Percentiles rank a stretch among this genome's conserved stretches.
Conservation (phyloP, 2,113 vertebrate genomes). For the Eptesicus fuscus region DNA sequence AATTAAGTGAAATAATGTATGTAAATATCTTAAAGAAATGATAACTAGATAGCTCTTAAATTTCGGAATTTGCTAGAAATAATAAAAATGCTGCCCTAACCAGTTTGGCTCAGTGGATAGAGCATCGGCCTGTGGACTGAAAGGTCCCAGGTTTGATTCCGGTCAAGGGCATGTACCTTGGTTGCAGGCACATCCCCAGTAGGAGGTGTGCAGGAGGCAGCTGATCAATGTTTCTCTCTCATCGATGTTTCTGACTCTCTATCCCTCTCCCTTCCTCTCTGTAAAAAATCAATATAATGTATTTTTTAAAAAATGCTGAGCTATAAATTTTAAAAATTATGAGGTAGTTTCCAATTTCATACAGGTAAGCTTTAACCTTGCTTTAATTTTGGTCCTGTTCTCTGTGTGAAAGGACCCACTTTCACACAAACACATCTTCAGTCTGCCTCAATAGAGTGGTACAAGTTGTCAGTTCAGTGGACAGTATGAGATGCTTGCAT, state of each 20-base stretch:
- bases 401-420: background rate
- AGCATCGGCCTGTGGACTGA: no score
- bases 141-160: no score
- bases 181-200: no score
- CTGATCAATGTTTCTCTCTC: no score
- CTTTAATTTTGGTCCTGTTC: background rate
- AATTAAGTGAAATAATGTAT: background rate
- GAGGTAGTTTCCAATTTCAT: background rate
- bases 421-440: background rate
- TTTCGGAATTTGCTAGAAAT: conserved; percentile 28
- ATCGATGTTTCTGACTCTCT: no score
- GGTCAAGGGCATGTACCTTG: no score
- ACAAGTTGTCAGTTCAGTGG: background rate
- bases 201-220: no score
- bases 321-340: background rate
- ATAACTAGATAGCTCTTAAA: background rate
- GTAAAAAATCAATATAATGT: no score
- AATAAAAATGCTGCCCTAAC: background rate
- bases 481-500: background rate
- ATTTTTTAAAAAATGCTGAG: background rate
- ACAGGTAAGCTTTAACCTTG: background rate
- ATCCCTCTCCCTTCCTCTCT: no score
- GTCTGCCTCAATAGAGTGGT: background rate
- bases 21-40: background rate
- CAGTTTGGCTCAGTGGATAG: no score